These are phyloP conservation scores for Oryzias melastigma DNA, from an alignment of 2,113 vertebrate species.

Conservation along the genomic window DNA sequence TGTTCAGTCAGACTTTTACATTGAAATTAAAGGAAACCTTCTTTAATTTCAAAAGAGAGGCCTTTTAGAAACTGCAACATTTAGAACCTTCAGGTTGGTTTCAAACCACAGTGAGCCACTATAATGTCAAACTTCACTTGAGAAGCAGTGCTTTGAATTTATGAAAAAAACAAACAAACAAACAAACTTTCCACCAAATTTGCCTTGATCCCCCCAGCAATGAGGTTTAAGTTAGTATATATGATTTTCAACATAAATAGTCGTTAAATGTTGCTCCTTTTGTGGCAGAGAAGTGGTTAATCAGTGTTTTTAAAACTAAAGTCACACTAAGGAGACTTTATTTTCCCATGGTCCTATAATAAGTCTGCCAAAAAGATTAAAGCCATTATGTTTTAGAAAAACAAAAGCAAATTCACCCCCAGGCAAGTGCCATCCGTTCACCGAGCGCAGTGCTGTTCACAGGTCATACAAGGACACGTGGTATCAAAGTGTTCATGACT, in stretches of 20 bases:
- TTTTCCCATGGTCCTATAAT: constrained; percentile 24
- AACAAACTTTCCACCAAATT: no score
- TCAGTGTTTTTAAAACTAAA: constrained; percentile 32
- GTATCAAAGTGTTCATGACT: constrained; percentile 40
- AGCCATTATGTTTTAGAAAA: constrained; percentile 41
- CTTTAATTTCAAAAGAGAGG: no score
- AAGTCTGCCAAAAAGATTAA: constrained; percentile 23
- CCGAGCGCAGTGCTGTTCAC: constrained; percentile 8
- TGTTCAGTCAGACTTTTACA: no score
- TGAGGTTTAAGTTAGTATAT: constrained; percentile 19
- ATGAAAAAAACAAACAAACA: no score
- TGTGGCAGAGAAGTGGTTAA: constrained; percentile 26
- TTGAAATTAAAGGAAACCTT: no score
- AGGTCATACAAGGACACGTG: constrained; percentile 49
- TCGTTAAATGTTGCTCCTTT: constrained; percentile 35
- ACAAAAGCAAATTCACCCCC: constrained; percentile 45
- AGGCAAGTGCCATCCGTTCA: constrained; percentile 23
- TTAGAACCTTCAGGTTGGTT: no score
- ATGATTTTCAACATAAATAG: constrained; percentile 22
- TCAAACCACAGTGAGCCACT: no score
- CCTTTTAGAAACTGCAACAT: no score
- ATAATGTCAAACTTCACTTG: no score
- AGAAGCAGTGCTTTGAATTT: no score
- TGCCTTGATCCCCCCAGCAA: constrained; percentile 30
- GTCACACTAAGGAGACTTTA: constrained; percentile 35